Conservation (phyloP, 2,797 vertebrate genomes). For the Acridotheres tristis region DNA sequence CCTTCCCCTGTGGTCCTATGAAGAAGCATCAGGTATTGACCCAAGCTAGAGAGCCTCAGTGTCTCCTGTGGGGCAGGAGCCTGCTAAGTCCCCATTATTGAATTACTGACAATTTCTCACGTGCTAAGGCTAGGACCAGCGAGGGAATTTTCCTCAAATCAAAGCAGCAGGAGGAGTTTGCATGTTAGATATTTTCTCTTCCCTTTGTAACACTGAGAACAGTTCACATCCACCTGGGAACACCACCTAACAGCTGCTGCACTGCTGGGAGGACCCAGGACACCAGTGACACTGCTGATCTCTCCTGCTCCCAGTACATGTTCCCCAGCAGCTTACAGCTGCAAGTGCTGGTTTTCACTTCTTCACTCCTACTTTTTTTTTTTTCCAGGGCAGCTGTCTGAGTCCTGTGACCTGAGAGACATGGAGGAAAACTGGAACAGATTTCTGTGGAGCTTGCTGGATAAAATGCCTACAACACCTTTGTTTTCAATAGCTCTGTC, state of each 20-base stretch:
- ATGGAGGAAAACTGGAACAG: not conserved
- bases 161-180: not conserved
- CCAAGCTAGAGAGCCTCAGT: not conserved
- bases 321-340: not conserved
- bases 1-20: not conserved
- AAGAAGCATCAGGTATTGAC: not conserved
- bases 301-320: not conserved
- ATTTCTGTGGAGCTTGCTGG: not conserved
- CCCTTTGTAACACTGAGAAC: not conserved
- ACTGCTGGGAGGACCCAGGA: not conserved
- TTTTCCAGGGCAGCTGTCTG: not conserved
- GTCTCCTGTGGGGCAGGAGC: not conserved
- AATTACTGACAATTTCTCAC: not conserved
- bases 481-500: not conserved
- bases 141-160: not conserved
- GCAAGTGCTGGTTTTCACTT: not conserved
- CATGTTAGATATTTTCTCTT: not conserved
- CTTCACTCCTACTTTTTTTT: not conserved
- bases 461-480: not conserved
- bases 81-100: not conserved
- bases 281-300: not conserved
- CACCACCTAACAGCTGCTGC: not conserved
- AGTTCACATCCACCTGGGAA: not conserved
- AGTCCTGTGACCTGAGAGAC: not conserved
- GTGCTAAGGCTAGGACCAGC: not conserved